Evolutionary conservation across 2,888 invertebrate species (phyloP).

Genomic region (Furcula furcula): DNA sequence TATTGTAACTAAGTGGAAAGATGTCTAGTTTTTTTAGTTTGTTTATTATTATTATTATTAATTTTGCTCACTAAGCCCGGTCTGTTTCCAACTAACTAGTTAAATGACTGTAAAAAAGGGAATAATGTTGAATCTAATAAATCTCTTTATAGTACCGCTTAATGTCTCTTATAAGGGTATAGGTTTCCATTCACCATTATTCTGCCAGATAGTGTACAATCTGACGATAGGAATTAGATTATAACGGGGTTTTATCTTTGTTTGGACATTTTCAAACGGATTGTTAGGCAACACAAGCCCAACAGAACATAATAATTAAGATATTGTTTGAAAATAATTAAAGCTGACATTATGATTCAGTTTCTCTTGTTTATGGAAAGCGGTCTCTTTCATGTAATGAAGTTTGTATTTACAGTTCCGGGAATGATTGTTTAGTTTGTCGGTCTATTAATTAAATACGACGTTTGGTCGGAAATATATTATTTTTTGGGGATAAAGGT

Average conservation of each 20-base stretch:
- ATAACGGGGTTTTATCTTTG: conserved; percentile 27
- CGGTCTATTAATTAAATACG: no score
- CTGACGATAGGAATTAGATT: conserved; percentile 17
- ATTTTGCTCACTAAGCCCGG: no score
- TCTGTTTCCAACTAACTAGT: no score
- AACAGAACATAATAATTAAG: conserved; percentile 58
- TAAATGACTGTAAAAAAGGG: no score
- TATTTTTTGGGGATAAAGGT: no score
- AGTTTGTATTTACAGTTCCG: conserved; percentile 1
- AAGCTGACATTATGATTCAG: conserved; percentile 49
- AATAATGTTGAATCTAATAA: no score
- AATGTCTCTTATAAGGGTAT: neutral
- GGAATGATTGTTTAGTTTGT: no score
- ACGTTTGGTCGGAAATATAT: no score
- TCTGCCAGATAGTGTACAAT: conserved; percentile 23
- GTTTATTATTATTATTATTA: no score
- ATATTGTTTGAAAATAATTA: conserved; percentile 58
- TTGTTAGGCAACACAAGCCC: conserved; percentile 24
- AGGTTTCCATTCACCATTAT: conserved; percentile 15
- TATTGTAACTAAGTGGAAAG: no score
- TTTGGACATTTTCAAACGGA: conserved; percentile 25
- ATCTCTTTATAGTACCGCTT: neutral
- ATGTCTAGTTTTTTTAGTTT: no score
- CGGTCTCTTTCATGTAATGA: conserved; percentile 38
- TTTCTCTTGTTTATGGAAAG: conserved; percentile 38